phyloP scores from a whole-genome alignment of 2,888 invertebrate species.

The Tetragnatha montana region DNA sequence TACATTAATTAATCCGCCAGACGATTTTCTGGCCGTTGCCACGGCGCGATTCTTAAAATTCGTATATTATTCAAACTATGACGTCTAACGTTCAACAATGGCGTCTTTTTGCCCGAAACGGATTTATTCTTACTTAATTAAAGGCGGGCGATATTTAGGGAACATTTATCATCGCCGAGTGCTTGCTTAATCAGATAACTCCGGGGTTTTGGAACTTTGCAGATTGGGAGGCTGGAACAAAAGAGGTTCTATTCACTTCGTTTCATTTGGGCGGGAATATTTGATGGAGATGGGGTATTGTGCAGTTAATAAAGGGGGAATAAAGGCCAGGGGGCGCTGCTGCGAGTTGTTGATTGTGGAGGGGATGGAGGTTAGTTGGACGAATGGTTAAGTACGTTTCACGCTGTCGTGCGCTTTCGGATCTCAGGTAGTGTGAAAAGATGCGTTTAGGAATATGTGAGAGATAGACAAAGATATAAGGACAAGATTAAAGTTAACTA shows the following conservation, averaged over 20 bases:
- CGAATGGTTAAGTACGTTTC: not conserved
- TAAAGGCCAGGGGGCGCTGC: not conserved
- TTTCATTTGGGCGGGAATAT: slow-evolving; percentile 6
- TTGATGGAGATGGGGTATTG: not conserved
- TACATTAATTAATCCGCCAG: not conserved
- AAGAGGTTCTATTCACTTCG: not conserved
- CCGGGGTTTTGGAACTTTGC: not conserved
- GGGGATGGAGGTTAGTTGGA: not conserved
- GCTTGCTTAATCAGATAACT: slow-evolving; percentile 45
- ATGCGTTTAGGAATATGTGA: not conserved
- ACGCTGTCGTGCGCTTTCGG: not conserved
- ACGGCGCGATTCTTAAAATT: not conserved
- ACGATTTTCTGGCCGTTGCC: not conserved
- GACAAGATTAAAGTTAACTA: too few species aligned
- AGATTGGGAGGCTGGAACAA: slow-evolving; percentile 17
- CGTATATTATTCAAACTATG: not conserved
- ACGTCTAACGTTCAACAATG: not conserved
- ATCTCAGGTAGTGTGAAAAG: not conserved
- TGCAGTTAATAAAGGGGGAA: not conserved
- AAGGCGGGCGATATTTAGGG: slow-evolving; percentile 34
- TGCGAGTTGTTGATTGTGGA: not conserved
- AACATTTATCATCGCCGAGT: slow-evolving; percentile 13
- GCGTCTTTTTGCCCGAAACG: slow-evolving; percentile 9
- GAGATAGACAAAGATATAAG: too few species aligned
- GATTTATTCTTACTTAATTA: slow-evolving; percentile 45